Evolutionary conservation across 1,140 invertebrate species (phyloP).

Genomic region (Hycleus phaleratus): DNA sequence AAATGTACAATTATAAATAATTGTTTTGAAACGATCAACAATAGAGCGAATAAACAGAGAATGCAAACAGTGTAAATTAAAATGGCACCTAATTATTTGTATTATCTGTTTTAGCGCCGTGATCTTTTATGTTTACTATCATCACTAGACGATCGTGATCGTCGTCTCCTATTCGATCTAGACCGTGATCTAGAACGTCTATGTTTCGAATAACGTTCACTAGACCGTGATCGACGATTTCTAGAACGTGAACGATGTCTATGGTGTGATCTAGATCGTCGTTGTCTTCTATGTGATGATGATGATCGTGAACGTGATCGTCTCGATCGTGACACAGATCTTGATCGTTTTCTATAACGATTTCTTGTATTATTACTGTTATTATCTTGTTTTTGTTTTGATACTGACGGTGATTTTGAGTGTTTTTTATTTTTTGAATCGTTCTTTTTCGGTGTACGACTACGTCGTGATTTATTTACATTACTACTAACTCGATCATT

Average conservation of each 20-base stretch:
- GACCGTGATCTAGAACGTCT: neutral
- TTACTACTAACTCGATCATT: neutral
- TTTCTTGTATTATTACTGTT: no score
- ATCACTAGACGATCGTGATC: neutral
- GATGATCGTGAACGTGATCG: constrained; percentile 17
- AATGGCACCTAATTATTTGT: no score
- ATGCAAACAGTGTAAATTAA: constrained; percentile 2
- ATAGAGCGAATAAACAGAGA: neutral
- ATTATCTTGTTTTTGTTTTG: no score
- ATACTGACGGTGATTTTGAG: no score
- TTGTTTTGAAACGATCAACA: neutral
- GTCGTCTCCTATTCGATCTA: neutral
- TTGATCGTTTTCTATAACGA: neutral
- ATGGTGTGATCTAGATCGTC: constrained; percentile 7
- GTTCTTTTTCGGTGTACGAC: neutral
- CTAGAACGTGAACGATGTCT: constrained; percentile 5
- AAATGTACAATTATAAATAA: neutral
- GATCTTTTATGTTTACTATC: constrained; percentile 1
- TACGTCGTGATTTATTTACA: neutral
- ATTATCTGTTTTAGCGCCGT: neutral
- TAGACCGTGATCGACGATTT: neutral
- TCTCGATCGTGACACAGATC: constrained; percentile 8
- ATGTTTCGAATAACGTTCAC: neutral
- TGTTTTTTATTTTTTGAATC: no score
- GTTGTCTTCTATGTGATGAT: constrained; percentile 5